Conservation (phyloP, 2,888 invertebrate genomes). For the Ferdinandea cuprea region DNA sequence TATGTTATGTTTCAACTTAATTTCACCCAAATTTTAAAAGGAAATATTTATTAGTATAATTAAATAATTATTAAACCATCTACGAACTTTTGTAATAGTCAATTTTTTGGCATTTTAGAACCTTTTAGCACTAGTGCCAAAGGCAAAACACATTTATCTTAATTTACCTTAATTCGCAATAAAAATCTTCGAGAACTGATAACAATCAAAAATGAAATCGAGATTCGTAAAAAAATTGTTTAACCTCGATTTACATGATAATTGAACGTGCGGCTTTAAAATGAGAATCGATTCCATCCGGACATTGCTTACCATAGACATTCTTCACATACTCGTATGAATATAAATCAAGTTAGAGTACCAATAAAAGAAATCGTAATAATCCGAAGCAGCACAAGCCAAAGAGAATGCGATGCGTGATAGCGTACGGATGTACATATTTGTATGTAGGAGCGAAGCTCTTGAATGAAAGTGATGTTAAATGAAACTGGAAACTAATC, state of each 20-base stretch:
- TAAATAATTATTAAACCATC: no score
- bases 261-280: slow-evolving; percentile 1
- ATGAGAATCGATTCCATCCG: slow-evolving; percentile 1
- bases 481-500: slow-evolving; percentile 35
- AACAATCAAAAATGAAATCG: not conserved
- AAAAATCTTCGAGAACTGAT: not conserved
- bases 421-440: no score
- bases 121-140: no score
- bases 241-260: slow-evolving; percentile 24
- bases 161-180: no score
- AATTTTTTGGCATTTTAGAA: no score
- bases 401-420: slow-evolving; percentile 22
- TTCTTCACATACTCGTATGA: not conserved
- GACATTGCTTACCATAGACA: not conserved
- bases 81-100: no score
- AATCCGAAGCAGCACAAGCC: slow-evolving; percentile 29
- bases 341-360: slow-evolving; percentile 4
- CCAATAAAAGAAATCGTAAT: slow-evolving; percentile 30
- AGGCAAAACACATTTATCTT: no score
- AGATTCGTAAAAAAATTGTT: not conserved
- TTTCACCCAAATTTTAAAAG: no score
- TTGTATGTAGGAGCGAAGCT: slow-evolving; percentile 5
- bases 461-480: slow-evolving; percentile 36
- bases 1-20: no score
- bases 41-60: no score